Evolutionary conservation across 1,140 invertebrate genomes (phyloP), one percentile per base, ranked within the genome.

Genomic region (Argopecten irradians): DNA sequence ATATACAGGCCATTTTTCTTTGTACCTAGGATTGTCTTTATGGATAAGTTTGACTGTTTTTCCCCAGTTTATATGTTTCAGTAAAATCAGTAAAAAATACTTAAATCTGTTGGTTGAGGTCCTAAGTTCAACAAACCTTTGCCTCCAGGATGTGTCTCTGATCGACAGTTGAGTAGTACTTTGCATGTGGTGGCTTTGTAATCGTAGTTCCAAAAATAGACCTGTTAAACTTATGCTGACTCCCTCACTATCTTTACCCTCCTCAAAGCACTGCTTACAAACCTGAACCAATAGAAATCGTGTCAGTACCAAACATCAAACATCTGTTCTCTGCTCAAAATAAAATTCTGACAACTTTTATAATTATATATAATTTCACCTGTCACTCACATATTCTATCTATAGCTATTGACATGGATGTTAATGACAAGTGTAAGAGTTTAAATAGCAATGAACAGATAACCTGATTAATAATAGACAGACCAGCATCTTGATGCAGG

Each of bases 211-310:
- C 32, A 88, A 43, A 85, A 92, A 94, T 8, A 89, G 85, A 14
- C 55, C 83, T 11, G 91, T 91, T 28, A 90, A 39, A 34, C 86
- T 90, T 0, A 88, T 84, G n/a, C 71, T 85, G 11, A 83, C 28
- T 14, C 92, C 93, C 32, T 92, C 91, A 28, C 34, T 85, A n/a
- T 89, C 89, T 82, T 87, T 86, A 28, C 92, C 93, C 34, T 92
- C 92, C 19, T 93, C 93, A 91, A 92, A 94, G 85, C 93, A 94
- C 22, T 32, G 55, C 84, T 92, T 89, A 87, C 93, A 94, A 19
- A 94, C 93, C 93, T 94, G 84, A 32, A 91, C 34, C 87, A 36
- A 82, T 28, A 89, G 32, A 13, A 43, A 86, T 34, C 9, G 22
- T 46, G 28, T 46, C 43, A 19, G 14, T n/a, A 43, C 32, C 3